Percentiles rank a stretch among this genome's conserved stretches.
These are phyloP conservation scores for Tetrapedia diversipes DNA, from an alignment of 2,888 invertebrate genomes.

Conservation along the genomic window DNA sequence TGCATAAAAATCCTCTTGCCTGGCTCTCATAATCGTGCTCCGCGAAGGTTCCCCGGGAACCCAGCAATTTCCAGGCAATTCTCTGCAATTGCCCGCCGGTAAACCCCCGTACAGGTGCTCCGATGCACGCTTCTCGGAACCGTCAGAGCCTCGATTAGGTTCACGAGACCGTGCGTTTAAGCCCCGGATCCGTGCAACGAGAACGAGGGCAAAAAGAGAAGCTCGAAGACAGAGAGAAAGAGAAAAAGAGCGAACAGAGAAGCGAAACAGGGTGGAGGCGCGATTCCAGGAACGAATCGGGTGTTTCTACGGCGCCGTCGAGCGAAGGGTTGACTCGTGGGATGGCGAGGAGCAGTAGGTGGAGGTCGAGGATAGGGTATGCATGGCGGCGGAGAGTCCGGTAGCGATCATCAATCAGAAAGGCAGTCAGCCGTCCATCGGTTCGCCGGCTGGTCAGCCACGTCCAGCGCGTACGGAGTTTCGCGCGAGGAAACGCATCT, in stretches of 20 bases:
- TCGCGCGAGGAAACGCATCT: slow-evolving; percentile 77
- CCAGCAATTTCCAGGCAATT: background rate
- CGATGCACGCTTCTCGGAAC: slow-evolving; percentile 5
- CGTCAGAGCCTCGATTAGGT: slow-evolving; percentile 16
- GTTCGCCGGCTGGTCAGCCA: slow-evolving; percentile 77
- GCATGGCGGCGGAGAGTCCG: slow-evolving; percentile 79
- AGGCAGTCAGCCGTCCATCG: slow-evolving; percentile 77
- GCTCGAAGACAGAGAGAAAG: too few species aligned
- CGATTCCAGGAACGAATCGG: slow-evolving; percentile 69
- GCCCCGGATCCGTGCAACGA: slow-evolving; percentile 48
- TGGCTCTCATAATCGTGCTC: background rate
- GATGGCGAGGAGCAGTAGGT: slow-evolving; percentile 48
- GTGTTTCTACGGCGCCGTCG: slow-evolving; percentile 24
- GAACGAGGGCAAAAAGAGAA: slow-evolving; percentile 25
- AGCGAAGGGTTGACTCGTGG: slow-evolving; percentile 59
- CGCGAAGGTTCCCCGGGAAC: background rate
- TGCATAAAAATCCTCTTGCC: too few species aligned
- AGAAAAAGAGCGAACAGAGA: too few species aligned
- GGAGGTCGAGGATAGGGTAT: slow-evolving; percentile 69
- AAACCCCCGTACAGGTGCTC: slow-evolving; percentile 10
- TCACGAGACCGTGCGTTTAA: slow-evolving; percentile 27
- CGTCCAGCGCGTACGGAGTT: slow-evolving; percentile 75
- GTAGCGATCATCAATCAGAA: slow-evolving; percentile 79
- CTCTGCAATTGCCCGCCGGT: slow-evolving; percentile 1
- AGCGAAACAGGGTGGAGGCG: slow-evolving; percentile 53